Evolutionary conservation across 2,888 invertebrate species (phyloP), one percentile per base, ranked within the genome.

Genomic region (Drosophila nigritarsus): DNA sequence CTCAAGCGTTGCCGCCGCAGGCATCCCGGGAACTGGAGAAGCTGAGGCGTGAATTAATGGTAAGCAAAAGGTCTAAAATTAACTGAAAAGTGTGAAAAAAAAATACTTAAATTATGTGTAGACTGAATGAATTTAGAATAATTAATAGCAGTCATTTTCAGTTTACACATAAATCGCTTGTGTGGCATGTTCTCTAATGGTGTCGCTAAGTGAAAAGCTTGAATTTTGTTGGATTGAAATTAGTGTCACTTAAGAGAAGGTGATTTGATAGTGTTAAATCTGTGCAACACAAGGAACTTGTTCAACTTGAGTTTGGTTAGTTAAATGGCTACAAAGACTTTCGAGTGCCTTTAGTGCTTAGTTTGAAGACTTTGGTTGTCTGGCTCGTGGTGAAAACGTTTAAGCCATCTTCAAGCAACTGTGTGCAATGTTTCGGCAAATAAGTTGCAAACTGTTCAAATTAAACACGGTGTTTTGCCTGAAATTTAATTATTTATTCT

Each of bases 21-120:
- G 97, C 97, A 0, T 96, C 97, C 38, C 95, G 97, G 62, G 98
- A 99, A 93, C 94, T 99, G 79, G 99, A 99, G 91, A 98, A 98
- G 93, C 95, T 99, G 61, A 95, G 98, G 73, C 94, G 98, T 81
- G 98, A 99, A 94, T 95, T 99, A 80, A 96, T 98, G 97, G 98
- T 98, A 92, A 95, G 77, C 42, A 6, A 29, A 40, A 40, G 13
- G 42, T 20, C 5, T 42, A 5, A 50, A 45, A 45, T 24, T 15
- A 45, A 32, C 20, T 20, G 20, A 32, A 51, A 51, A 13, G 3
- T 6, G n/a, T 5, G 18, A 20, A 20, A 51, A 53, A 53, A 36
- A 9, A 9, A 15, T 24, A 8, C 20, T 9, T 4, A 30, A 30
- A 20, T 20, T 20, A 20, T 8, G 0, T 49, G 48, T 49, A 49